These are phyloP conservation scores for Chrysomela aeneicollis DNA, from an alignment of 2,888 invertebrate species.

Conservation along the genomic window DNA sequence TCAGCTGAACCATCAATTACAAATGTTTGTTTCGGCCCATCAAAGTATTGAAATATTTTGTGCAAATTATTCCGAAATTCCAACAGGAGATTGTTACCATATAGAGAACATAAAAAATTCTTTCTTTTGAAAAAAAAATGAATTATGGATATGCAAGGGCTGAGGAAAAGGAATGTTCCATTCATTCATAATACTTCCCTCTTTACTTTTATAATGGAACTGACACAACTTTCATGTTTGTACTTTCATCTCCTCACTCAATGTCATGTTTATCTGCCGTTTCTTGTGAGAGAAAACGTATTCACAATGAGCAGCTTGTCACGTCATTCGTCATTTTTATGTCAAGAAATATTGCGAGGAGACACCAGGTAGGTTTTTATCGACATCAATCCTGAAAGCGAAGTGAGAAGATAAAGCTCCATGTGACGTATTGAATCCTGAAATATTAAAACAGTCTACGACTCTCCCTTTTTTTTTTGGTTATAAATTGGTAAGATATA, in stretches of 20 bases:
- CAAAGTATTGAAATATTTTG: too few species aligned
- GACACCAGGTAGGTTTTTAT: not conserved
- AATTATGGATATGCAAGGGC: too few species aligned
- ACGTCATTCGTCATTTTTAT: constrained; percentile 20
- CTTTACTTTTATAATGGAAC: not conserved
- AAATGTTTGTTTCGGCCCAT: too few species aligned
- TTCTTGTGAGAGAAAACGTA: constrained; percentile 4
- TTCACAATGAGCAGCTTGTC: constrained; percentile 16
- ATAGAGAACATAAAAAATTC: too few species aligned
- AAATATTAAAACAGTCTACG: not conserved
- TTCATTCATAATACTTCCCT: not conserved
- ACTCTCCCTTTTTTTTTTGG: too few species aligned
- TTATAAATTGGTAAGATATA: too few species aligned
- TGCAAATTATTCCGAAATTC: too few species aligned
- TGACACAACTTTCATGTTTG: not conserved
- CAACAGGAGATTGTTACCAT: too few species aligned
- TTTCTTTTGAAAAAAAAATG: too few species aligned
- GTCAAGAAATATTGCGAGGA: constrained; percentile 15
- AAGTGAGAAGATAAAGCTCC: not conserved
- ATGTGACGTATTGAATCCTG: constrained; percentile 1
- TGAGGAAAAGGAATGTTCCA: too few species aligned
- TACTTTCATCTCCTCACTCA: not conserved
- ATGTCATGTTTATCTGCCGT: not conserved
- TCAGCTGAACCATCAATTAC: too few species aligned
- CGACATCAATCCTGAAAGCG: not conserved